Percentiles rank a stretch among this genome's conserved stretches.
These are phyloP conservation scores for Phaedon cochleariae DNA, from an alignment of 2,888 invertebrate species.

Conservation along the genomic window DNA sequence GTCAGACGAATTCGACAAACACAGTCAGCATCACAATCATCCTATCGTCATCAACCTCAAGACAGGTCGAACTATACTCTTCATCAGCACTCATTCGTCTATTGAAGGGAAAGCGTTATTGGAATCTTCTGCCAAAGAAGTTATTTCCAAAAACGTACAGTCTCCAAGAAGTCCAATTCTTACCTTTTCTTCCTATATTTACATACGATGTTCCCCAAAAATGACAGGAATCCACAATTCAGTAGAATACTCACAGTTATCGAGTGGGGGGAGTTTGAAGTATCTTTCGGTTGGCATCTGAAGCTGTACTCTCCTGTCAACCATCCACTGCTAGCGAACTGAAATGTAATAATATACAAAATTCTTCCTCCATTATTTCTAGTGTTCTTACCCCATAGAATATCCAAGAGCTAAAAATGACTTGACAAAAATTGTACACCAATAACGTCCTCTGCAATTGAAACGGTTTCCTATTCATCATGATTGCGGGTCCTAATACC, in stretches of 20 bases:
- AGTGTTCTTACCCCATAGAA: conserved; percentile 84
- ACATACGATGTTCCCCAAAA: too few relatives aligned
- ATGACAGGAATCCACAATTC: too few relatives aligned
- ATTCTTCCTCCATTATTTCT: neutral
- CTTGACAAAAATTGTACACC: conserved; percentile 80
- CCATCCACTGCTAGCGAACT: conserved; percentile 11
- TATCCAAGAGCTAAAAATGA: conserved; percentile 87
- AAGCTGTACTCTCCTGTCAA: conserved; percentile 10
- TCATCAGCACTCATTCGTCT: too few relatives aligned
- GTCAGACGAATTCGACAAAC: too few relatives aligned
- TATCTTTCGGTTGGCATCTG: conserved; percentile 11
- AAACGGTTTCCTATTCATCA: conserved; percentile 92
- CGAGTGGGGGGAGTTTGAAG: conserved; percentile 6
- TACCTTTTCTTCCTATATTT: too few relatives aligned
- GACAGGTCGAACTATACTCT: too few relatives aligned
- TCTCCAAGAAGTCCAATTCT: too few relatives aligned
- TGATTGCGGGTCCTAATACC: conserved; percentile 86
- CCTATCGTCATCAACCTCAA: too few relatives aligned
- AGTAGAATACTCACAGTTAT: conserved; percentile 2
- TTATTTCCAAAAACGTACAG: too few relatives aligned
- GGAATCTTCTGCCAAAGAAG: too few relatives aligned
- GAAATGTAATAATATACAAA: neutral
- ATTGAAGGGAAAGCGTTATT: too few relatives aligned
- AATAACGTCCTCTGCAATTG: conserved; percentile 72
- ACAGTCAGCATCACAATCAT: too few relatives aligned